These are phyloP conservation scores for Pangasius sanitwongsei DNA, from an alignment of 2,797 vertebrate species.

Conservation along the genomic window DNA sequence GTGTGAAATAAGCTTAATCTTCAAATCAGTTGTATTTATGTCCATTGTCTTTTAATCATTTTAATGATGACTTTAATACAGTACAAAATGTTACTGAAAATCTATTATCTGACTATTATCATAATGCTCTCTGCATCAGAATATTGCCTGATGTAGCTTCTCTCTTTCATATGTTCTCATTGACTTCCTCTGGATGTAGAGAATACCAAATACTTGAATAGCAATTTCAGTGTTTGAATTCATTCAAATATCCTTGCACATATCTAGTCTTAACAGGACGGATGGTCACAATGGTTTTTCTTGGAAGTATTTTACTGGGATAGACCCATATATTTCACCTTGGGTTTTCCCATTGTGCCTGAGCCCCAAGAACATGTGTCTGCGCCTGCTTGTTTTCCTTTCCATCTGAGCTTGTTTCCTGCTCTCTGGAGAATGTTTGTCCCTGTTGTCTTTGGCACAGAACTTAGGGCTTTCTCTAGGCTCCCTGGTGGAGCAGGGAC, in stretches of 20 bases:
- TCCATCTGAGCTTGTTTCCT: conserved; percentile 66
- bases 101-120: background rate
- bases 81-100: background rate
- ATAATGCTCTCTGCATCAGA: background rate
- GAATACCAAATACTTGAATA: background rate
- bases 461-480: conserved; percentile 54
- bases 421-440: conserved; percentile 54
- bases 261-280: background rate
- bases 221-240: background rate
- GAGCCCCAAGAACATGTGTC: conserved; percentile 49
- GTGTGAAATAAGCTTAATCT: background rate
- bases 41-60: background rate
- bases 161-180: background rate
- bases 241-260: background rate
- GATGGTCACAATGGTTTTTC: background rate
- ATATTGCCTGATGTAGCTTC: background rate
- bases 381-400: conserved; percentile 64
- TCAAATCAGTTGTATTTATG: background rate
- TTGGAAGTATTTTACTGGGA: background rate
- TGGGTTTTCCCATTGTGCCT: conserved; percentile 22
- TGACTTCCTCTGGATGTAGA: background rate
- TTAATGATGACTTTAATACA: background rate
- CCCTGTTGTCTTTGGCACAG: conserved; percentile 67
- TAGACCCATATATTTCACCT: background rate
- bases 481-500: conserved; percentile 41